Conservation (phyloP, 2,888 invertebrate genomes). For the Mylabris sibirica region DNA sequence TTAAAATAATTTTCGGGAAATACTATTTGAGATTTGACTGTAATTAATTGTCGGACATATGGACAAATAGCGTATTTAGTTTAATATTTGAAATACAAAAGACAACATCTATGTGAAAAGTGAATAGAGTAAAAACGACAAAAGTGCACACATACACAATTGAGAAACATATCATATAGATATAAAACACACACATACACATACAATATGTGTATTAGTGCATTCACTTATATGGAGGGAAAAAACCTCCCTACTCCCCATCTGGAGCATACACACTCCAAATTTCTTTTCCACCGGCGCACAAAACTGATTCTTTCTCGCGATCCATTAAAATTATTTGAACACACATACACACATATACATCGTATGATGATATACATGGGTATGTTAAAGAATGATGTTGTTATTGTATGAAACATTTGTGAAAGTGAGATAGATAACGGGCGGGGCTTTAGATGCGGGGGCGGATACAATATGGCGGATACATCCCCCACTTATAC, state of each 20-base stretch:
- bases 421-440: conserved; percentile 48
- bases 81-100: conserved; percentile 35
- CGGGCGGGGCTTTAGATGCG: conserved; percentile 57
- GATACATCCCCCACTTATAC: conserved; percentile 56
- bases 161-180: conserved; percentile 4
- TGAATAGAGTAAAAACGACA: conserved; percentile 45
- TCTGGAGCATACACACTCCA: conserved; percentile 34
- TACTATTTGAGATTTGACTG: too few species aligned
- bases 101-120: conserved; percentile 40
- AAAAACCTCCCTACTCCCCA: conserved; percentile 38
- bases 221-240: conserved; percentile 30
- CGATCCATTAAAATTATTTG: conserved; percentile 63
- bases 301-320: conserved; percentile 58
- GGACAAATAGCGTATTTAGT: not conserved
- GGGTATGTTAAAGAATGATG: conserved; percentile 47
- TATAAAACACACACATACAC: not conserved
- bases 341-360: conserved; percentile 44
- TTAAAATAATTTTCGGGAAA: too few species aligned
- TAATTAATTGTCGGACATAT: not conserved
- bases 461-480: conserved; percentile 63
- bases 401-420: conserved; percentile 35
- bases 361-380: conserved; percentile 57
- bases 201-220: not conserved
- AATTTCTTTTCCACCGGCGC: conserved; percentile 52
- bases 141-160: conserved; percentile 13